Conservation (phyloP, 1,140 invertebrate species). For the Micrasema longulum region DNA sequence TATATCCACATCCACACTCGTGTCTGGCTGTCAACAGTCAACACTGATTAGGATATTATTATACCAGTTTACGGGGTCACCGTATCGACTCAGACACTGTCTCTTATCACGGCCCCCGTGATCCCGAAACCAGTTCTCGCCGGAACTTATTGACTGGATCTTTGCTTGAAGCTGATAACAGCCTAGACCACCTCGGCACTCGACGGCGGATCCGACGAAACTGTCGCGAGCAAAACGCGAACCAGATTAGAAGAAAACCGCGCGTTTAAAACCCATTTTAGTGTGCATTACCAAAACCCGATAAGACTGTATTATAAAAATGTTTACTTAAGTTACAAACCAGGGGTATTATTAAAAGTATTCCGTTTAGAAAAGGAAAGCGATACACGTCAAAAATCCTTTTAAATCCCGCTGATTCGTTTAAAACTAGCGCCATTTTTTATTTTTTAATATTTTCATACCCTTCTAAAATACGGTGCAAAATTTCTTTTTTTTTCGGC, state of each 20-base stretch:
- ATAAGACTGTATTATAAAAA: slow-evolving; percentile 36
- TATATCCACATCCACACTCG: not conserved
- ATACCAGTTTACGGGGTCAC: slow-evolving; percentile 53
- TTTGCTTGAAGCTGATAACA: slow-evolving; percentile 41
- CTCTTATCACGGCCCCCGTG: slow-evolving; percentile 48
- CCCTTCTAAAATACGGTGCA: not conserved
- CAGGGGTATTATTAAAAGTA: slow-evolving; percentile 18
- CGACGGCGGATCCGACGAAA: slow-evolving; percentile 30
- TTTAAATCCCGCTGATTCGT: too few relatives aligned
- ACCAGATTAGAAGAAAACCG: not conserved
- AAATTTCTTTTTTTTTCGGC: not conserved
- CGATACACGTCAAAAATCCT: not conserved
- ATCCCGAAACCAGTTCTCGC: slow-evolving; percentile 51
- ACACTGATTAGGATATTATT: slow-evolving; percentile 27
- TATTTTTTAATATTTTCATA: not conserved
- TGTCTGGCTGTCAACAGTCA: slow-evolving; percentile 25
- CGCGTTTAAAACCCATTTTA: slow-evolving; percentile 9
- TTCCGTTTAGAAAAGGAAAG: slow-evolving; percentile 21
- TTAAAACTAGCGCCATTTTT: too few relatives aligned
- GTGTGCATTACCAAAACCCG: slow-evolving; percentile 14
- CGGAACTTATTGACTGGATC: slow-evolving; percentile 50
- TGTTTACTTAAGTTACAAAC: slow-evolving; percentile 33
- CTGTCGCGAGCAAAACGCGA: slow-evolving; percentile 8
- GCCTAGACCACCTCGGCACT: not conserved
- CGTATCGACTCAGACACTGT: slow-evolving; percentile 33